Evolutionary conservation across 2,797 vertebrate genomes (phyloP).

Genomic region (Rhadinocentrus ornatus): DNA sequence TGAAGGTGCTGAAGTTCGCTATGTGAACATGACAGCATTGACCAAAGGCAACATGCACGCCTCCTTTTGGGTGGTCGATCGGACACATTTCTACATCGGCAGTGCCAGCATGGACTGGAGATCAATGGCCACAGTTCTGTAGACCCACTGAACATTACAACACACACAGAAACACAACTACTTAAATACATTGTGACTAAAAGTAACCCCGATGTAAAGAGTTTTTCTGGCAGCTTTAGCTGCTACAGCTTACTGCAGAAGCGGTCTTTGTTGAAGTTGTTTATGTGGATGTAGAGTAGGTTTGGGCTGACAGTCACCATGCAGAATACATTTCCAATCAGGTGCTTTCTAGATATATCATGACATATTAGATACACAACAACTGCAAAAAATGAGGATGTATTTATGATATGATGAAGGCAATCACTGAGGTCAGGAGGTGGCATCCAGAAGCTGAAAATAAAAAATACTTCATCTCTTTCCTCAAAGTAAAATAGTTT

Average conservation of each 20-base stretch:
- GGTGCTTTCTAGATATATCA: background rate
- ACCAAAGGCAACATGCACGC: slow-evolving; percentile 90
- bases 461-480: slow-evolving; percentile 27
- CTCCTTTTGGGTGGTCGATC: slow-evolving; percentile 97
- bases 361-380: background rate
- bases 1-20: slow-evolving; percentile 90
- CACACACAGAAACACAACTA: slow-evolving; percentile 12
- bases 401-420: background rate
- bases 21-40: slow-evolving; percentile 91
- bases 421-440: background rate
- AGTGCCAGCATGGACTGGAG: slow-evolving; percentile 95
- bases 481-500: slow-evolving; percentile 36
- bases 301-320: background rate
- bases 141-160: slow-evolving; percentile 17
- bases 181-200: background rate
- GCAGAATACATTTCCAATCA: background rate
- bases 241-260: too few species aligned
- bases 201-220: background rate
- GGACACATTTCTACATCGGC: slow-evolving; percentile 94
- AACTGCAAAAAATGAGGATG: background rate
- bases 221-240: background rate
- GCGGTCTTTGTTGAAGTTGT: background rate
- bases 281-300: background rate
- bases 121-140: slow-evolving; percentile 88
- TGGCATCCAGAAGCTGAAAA: slow-evolving; percentile 37